These are phyloP conservation scores for Eretmocerus hayati DNA, from an alignment of 2,888 invertebrate species.

Conservation along the genomic window DNA sequence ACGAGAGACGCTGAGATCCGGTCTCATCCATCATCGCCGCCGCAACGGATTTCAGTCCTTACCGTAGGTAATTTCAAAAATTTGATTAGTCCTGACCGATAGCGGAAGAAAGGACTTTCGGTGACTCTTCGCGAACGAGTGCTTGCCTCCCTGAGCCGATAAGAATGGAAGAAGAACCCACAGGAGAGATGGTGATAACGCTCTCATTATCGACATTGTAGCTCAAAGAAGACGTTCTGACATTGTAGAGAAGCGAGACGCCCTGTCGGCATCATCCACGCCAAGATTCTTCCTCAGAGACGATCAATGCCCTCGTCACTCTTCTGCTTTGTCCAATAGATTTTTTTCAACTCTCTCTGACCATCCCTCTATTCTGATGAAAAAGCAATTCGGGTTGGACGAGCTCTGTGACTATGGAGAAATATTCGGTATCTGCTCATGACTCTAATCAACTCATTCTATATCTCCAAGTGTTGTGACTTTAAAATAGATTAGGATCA, in stretches of 20 bases:
- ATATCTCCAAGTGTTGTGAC: no score
- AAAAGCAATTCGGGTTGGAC: no score
- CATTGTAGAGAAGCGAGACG: not conserved
- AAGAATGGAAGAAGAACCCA: not conserved
- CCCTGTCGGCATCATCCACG: conserved; percentile 2
- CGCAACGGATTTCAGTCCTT: no score
- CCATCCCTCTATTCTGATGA: no score
- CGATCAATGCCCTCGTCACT: not conserved
- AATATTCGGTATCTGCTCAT: no score
- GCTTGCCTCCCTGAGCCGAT: not conserved
- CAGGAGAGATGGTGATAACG: conserved; percentile 3
- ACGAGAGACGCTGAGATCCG: not conserved
- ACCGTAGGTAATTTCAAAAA: conserved; percentile 11
- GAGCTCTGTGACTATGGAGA: no score
- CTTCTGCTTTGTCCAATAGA: no score
- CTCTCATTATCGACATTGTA: conserved; percentile 12
- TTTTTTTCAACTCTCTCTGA: no score
- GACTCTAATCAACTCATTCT: no score
- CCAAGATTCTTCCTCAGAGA: conserved; percentile 12
- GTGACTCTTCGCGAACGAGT: not conserved
- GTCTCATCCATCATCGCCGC: conserved; percentile 15
- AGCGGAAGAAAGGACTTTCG: not conserved
- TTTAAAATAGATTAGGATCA: no score
- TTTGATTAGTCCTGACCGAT: conserved; percentile 15
- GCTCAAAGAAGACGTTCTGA: not conserved